Conservation (phyloP, 2,888 invertebrate species). For the Drosophila seclusa region DNA sequence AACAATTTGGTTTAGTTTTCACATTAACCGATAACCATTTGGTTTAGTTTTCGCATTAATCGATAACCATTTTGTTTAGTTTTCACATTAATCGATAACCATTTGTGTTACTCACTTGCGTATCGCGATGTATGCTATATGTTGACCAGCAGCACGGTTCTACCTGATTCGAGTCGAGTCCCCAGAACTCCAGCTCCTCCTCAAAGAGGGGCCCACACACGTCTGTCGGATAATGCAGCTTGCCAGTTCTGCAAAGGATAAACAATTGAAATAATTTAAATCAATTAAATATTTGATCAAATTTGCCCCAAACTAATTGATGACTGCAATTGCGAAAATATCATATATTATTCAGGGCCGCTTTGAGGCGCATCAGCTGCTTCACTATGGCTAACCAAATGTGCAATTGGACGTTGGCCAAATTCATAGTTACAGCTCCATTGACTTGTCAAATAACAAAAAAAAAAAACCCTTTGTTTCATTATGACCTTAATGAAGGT, state of each 20-base stretch:
- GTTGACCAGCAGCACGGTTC: conserved; percentile 99
- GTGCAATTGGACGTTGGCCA: conserved; percentile 42
- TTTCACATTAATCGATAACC: neutral
- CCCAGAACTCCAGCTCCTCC: conserved; percentile 98
- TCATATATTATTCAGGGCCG: neutral
- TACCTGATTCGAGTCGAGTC: conserved; percentile 98
- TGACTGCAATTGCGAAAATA: neutral
- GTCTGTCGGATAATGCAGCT: conserved; percentile 97
- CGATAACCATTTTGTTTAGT: neutral
- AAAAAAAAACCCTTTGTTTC: conserved; percentile 21
- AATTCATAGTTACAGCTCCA: conserved; percentile 29
- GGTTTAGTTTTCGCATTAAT: too few species aligned
- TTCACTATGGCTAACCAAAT: conserved; percentile 32
- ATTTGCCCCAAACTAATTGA: neutral
- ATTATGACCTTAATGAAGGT: conserved; percentile 29
- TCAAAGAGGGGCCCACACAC: conserved; percentile 99
- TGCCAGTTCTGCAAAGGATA: conserved; percentile 90
- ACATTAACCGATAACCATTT: too few species aligned
- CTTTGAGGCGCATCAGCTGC: conserved; percentile 6
- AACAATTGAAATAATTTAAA: neutral
- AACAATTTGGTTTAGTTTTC: neutral
- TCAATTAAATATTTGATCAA: neutral
- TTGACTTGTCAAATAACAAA: neutral
- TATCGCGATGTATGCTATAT: conserved; percentile 94
- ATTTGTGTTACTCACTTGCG: conserved; percentile 87